These are phyloP conservation scores for Bellardia pandia DNA, from an alignment of 2,888 invertebrate species.

Conservation along the genomic window DNA sequence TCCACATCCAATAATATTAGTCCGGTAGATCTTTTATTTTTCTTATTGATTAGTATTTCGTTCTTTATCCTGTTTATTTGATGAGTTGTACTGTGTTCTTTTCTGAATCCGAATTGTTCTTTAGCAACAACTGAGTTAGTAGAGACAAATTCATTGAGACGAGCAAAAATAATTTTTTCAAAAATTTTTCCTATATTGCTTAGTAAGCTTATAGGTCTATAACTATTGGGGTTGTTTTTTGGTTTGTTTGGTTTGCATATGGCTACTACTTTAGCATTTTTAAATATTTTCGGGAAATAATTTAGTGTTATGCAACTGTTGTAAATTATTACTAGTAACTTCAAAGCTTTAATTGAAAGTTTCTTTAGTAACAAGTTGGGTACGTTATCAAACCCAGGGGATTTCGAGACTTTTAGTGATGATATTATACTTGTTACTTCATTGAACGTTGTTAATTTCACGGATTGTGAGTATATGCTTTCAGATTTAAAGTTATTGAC, in stretches of 20 bases:
- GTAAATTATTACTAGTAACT: constrained; percentile 13
- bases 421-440: constrained; percentile 19
- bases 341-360: constrained; percentile 24
- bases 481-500: not conserved
- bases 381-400: constrained; percentile 15
- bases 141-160: constrained; percentile 8
- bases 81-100: not conserved
- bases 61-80: not conserved
- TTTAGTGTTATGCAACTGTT: constrained; percentile 31
- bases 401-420: constrained; percentile 7
- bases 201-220: constrained; percentile 37
- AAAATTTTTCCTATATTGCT: constrained; percentile 25
- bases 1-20: too few species aligned
- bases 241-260: constrained; percentile 42
- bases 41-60: too few species aligned
- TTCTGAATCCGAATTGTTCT: not conserved
- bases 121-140: not conserved
- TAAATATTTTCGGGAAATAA: constrained; percentile 26
- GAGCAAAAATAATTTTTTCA: constrained; percentile 17
- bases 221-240: constrained; percentile 17
- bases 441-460: not conserved
- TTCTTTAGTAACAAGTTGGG: constrained; percentile 33
- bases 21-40: too few species aligned
- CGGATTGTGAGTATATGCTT: not conserved
- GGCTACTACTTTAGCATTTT: constrained; percentile 38